Evolutionary conservation across 1,140 invertebrate genomes (phyloP).

Genomic region (Parasteatoda tepidariorum): DNA sequence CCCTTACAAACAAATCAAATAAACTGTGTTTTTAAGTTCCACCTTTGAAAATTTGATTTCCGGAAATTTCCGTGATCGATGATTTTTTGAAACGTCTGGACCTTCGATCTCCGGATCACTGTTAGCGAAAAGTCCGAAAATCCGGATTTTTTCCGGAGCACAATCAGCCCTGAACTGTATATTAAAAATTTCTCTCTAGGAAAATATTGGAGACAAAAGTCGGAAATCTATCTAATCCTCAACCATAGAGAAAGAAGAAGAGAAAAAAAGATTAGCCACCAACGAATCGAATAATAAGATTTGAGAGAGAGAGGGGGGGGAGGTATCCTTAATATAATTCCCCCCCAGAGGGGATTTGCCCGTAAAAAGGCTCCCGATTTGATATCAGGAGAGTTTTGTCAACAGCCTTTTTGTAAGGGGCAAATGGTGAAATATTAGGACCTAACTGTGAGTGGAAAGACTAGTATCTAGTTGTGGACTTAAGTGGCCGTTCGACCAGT

Average conservation of each 20-base stretch:
- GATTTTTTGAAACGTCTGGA: no score
- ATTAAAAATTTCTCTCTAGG: neutral
- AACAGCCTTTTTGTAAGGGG: neutral
- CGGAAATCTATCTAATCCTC: neutral
- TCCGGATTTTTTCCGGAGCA: no score
- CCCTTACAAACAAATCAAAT: no score
- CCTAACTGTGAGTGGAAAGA: neutral
- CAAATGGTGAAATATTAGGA: slow-evolving; percentile 29
- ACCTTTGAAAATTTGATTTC: no score
- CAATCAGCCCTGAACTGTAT: neutral
- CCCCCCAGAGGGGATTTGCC: neutral
- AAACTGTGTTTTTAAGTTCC: no score
- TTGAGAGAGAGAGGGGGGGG: neutral
- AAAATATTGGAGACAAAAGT: no score
- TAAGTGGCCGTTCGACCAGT: neutral
- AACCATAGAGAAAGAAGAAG: neutral
- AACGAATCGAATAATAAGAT: neutral
- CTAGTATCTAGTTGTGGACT: neutral
- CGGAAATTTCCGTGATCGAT: no score
- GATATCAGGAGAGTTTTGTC: slow-evolving; percentile 23
- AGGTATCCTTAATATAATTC: neutral
- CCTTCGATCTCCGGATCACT: no score
- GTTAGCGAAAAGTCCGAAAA: no score
- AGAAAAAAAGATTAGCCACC: neutral
- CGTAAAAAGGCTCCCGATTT: slow-evolving; percentile 13